Percentiles rank a stretch among this genome's conserved stretches.
Conservation (phyloP, 2,888 invertebrate species). For the Andrena praecox region DNA sequence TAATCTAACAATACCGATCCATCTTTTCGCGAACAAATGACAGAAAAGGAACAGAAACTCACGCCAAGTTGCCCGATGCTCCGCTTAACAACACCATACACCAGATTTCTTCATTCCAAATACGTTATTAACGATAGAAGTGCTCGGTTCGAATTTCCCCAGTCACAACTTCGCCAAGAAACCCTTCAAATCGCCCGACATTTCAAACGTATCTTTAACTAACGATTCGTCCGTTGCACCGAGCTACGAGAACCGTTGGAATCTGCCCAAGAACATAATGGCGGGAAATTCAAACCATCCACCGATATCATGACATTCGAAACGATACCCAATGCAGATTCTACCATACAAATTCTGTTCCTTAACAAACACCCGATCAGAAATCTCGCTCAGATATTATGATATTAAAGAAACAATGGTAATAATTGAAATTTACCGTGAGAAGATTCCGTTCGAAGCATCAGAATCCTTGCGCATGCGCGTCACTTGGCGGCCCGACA, state of each 20-base stretch:
- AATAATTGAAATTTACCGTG: slow-evolving; percentile 10
- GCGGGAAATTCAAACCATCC: slow-evolving; percentile 10
- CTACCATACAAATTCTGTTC: not conserved
- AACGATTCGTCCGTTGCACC: too few relatives aligned
- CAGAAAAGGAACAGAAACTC: slow-evolving; percentile 49
- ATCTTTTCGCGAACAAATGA: slow-evolving; percentile 36
- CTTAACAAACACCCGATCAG: not conserved
- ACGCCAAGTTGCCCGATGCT: slow-evolving; percentile 25
- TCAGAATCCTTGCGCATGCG: not conserved
- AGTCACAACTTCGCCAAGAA: too few relatives aligned
- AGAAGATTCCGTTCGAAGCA: not conserved
- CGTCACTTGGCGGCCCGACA: slow-evolving; percentile 14
- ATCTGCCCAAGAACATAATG: too few relatives aligned
- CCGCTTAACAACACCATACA: slow-evolving; percentile 10
- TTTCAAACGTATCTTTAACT: not conserved
- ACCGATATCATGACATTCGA: not conserved
- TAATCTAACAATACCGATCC: slow-evolving; percentile 52
- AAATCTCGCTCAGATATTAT: not conserved
- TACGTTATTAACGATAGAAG: not conserved
- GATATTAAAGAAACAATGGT: too few relatives aligned
- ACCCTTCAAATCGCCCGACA: not conserved
- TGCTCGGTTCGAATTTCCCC: too few relatives aligned
- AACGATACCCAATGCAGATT: too few relatives aligned
- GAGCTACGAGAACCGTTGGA: too few relatives aligned
- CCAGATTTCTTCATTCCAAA: slow-evolving; percentile 7